These are phyloP conservation scores for Petroica traversi DNA, from an alignment of 2,113 vertebrate genomes.

Conservation along the genomic window DNA sequence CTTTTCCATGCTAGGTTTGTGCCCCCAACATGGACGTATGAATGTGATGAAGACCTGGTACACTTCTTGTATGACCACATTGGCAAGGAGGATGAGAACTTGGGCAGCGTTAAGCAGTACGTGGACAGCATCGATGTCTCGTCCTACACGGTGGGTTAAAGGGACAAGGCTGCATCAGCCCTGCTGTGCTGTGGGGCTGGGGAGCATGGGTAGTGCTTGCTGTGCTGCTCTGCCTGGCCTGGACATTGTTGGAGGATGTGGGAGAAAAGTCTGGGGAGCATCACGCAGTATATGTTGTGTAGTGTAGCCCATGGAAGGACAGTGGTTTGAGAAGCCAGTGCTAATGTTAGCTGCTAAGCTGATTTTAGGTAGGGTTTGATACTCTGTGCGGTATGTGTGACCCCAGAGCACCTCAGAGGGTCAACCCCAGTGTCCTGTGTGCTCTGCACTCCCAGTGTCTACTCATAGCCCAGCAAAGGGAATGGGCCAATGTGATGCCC, in stretches of 20 bases:
- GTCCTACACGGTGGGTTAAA: conserved; percentile 81
- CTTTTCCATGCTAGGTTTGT: conserved; percentile 76
- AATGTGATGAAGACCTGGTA: conserved; percentile 95
- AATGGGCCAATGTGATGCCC: rapidly evolving
- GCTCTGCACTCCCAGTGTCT: background rate
- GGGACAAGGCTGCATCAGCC: background rate
- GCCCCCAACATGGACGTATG: conserved; percentile 92
- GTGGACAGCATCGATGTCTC: conserved; percentile 97
- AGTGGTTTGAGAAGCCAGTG: background rate
- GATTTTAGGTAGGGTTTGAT: background rate
- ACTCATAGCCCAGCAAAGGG: background rate
- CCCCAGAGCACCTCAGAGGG: background rate
- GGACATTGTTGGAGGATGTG: background rate
- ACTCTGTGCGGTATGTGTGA: background rate
- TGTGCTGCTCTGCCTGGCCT: background rate
- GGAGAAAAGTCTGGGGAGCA: background rate
- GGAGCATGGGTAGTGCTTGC: background rate
- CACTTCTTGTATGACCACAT: conserved; percentile 94
- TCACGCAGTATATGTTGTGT: background rate
- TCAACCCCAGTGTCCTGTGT: background rate
- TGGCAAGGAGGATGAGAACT: conserved; percentile 94
- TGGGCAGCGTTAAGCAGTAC: conserved; percentile 94
- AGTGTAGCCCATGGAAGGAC: background rate
- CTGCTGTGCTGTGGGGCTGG: rapidly evolving
- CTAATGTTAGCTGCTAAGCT: background rate